phyloP scores from a whole-genome alignment of 2,113 vertebrate species.

The Cyprinodon variegatus region DNA sequence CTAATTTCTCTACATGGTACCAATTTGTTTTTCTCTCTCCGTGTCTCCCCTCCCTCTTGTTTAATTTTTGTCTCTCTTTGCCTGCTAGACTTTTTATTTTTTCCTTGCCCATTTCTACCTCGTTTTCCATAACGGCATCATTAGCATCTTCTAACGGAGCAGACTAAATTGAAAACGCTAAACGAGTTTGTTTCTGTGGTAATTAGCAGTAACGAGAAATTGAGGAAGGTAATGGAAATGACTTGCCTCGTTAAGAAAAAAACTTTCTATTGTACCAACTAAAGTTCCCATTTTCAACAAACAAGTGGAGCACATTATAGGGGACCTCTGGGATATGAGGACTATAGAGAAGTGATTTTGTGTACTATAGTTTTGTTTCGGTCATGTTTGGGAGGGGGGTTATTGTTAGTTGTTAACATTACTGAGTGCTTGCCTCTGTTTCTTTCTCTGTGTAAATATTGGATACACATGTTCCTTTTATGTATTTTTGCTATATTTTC shows the following conservation, averaged over 20 bases:
- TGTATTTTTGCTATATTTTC: not conserved
- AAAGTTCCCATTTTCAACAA: constrained; percentile 66
- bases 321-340: constrained; percentile 39
- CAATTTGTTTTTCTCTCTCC: constrained; percentile 28
- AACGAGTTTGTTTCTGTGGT: constrained; percentile 78
- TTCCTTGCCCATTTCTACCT: constrained; percentile 52
- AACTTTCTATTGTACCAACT: constrained; percentile 73
- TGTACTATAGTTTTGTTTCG: constrained; percentile 22
- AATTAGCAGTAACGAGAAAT: constrained; percentile 82
- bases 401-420: not conserved
- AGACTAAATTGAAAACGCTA: constrained; percentile 83
- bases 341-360: constrained; percentile 16
- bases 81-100: constrained; percentile 53
- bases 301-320: constrained; percentile 45
- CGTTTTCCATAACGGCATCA: constrained; percentile 72
- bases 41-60: constrained; percentile 1
- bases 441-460: not conserved
- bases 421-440: not conserved
- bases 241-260: constrained; percentile 66
- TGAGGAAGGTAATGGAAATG: constrained; percentile 81
- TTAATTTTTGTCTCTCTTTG: constrained; percentile 45
- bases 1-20: constrained; percentile 29
- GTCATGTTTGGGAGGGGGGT: not conserved
- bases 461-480: constrained; percentile 3
- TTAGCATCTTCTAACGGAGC: constrained; percentile 79